Percentiles rank a stretch among this genome's conserved stretches.
Conservation (phyloP, 2,888 invertebrate species). For the Maniola hyperantus region DNA sequence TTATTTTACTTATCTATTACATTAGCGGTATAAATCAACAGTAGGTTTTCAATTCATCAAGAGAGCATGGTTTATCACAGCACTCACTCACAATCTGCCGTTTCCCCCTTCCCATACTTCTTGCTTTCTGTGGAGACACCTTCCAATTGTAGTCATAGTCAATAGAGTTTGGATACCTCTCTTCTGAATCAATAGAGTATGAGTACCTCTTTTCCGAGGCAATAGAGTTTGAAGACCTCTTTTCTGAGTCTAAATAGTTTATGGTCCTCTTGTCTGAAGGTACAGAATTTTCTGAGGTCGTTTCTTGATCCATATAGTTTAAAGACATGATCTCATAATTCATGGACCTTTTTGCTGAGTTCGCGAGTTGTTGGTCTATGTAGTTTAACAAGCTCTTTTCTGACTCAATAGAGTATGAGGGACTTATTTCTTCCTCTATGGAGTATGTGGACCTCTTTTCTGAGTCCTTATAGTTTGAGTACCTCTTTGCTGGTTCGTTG, state of each 20-base stretch:
- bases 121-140: slow-evolving; percentile 35
- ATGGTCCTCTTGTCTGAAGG: neutral
- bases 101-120: slow-evolving; percentile 38
- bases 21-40: slow-evolving; percentile 35
- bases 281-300: neutral
- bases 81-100: slow-evolving; percentile 45
- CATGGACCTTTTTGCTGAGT: neutral
- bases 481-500: neutral
- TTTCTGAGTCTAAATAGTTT: neutral
- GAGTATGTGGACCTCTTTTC: neutral
- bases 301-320: neutral
- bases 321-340: neutral
- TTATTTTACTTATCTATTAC: too few relatives aligned
- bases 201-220: slow-evolving; percentile 7
- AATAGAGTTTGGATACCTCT: slow-evolving; percentile 11
- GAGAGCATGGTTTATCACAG: slow-evolving; percentile 44
- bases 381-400: neutral
- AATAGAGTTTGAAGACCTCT: neutral
- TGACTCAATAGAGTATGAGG: neutral
- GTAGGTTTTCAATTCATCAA: slow-evolving; percentile 44
- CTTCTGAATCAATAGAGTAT: neutral
- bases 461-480: neutral
- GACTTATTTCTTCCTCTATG: neutral
- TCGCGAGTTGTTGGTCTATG: neutral
- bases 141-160: slow-evolving; percentile 26